Conservation (phyloP, 2,113 vertebrate genomes). For the Muntiacus muntjak region DNA sequence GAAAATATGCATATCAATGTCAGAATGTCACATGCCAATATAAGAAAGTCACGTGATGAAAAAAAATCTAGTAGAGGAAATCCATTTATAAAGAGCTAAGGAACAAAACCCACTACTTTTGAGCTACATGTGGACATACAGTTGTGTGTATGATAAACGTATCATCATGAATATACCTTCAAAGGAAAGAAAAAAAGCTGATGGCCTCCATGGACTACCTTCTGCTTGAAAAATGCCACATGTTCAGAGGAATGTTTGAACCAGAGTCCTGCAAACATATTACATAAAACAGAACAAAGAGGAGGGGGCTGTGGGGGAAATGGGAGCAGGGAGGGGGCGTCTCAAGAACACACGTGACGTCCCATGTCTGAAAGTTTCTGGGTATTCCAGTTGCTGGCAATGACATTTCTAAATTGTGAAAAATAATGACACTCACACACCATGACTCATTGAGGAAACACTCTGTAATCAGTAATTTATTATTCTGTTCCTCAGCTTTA, state of each 20-base stretch:
- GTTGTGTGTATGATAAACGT: neutral
- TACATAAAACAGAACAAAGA: neutral
- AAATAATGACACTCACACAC: constrained; percentile 15
- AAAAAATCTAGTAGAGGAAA: neutral
- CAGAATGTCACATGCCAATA: neutral
- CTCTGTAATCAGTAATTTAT: constrained; percentile 44
- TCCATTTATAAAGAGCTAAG: neutral
- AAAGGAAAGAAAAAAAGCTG: neutral
- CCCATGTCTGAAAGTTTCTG: constrained; percentile 9
- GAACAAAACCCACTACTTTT: neutral
- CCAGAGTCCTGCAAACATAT: neutral
- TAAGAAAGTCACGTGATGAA: neutral
- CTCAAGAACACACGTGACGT: neutral
- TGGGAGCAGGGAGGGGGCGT: neutral
- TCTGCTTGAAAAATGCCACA: neutral
- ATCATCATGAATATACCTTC: neutral
- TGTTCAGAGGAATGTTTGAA: neutral
- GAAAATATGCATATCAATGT: neutral
- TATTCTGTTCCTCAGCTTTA: constrained; percentile 28
- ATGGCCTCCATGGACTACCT: neutral
- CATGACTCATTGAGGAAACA: constrained; percentile 56
- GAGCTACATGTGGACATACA: neutral
- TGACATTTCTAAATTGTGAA: constrained; percentile 28
- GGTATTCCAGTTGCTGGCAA: neutral
- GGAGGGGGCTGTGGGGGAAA: neutral